Evolutionary conservation across 2,888 invertebrate genomes (phyloP).

Genomic region (Idaea dimidiata): DNA sequence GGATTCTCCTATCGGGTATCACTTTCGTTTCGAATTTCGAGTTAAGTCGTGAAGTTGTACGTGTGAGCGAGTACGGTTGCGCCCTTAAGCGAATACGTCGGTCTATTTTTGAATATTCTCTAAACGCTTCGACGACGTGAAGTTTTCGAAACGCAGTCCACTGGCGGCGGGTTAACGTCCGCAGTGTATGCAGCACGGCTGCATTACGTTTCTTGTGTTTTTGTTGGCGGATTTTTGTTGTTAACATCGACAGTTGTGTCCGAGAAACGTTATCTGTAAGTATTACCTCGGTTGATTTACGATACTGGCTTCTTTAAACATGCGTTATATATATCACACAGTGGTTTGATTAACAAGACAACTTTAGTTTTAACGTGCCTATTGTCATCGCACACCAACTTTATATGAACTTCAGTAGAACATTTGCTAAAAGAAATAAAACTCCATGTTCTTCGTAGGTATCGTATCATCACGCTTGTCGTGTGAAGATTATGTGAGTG

Average conservation of each 20-base stretch:
- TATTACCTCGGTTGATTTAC: conserved; percentile 76
- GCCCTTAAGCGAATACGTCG: conserved; percentile 60
- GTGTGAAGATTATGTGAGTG: conserved; percentile 29
- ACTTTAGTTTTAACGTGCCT: background rate
- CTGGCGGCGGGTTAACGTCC: conserved; percentile 76
- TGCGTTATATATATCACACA: conserved; percentile 21
- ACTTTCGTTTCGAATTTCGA: conserved; percentile 49
- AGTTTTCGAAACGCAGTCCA: conserved; percentile 78
- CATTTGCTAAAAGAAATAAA: conserved; percentile 31
- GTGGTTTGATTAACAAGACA: background rate
- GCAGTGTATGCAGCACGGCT: conserved; percentile 70
- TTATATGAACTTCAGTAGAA: conserved; percentile 23
- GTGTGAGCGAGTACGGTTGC: conserved; percentile 54
- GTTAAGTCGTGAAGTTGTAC: conserved; percentile 45
- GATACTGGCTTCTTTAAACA: conserved; percentile 57
- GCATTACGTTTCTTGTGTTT: conserved; percentile 75
- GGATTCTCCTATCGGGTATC: conserved; percentile 49
- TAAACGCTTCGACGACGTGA: conserved; percentile 72
- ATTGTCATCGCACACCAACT: conserved; percentile 13
- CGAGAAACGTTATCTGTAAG: conserved; percentile 76
- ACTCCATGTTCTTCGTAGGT: conserved; percentile 32
- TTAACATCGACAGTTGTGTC: conserved; percentile 63
- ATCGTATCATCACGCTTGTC: conserved; percentile 40
- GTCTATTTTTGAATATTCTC: conserved; percentile 80
- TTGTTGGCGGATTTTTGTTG: conserved; percentile 78